These are phyloP conservation scores for Nerophis ophidion DNA, from an alignment of 2,113 vertebrate species.

Conservation along the genomic window DNA sequence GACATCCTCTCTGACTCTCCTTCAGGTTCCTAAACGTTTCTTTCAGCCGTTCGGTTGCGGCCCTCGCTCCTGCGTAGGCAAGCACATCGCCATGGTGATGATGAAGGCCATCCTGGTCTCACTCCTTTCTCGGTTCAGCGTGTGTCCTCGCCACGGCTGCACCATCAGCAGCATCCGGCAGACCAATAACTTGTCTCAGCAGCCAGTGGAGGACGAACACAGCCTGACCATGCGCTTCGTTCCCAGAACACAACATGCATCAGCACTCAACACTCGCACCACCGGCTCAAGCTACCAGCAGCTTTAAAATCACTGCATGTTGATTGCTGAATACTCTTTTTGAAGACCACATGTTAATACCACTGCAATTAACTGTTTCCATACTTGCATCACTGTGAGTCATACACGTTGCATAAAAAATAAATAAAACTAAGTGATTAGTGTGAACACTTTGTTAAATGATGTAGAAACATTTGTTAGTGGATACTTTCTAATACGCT, in stretches of 20 bases:
- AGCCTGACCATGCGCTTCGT: slow-evolving; percentile 81
- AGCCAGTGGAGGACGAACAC: slow-evolving; percentile 76
- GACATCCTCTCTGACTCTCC: slow-evolving; percentile 18
- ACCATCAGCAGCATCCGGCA: slow-evolving; percentile 79
- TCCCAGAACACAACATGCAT: slow-evolving; percentile 52
- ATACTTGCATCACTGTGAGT: no score
- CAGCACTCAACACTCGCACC: slow-evolving; percentile 1
- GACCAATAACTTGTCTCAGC: slow-evolving; percentile 82
- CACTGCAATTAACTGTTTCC: background rate
- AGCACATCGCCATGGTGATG: slow-evolving; percentile 95
- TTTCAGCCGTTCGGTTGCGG: slow-evolving; percentile 95
- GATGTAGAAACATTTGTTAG: no score
- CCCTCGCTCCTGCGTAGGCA: slow-evolving; percentile 88
- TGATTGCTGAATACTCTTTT: background rate
- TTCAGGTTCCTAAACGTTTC: slow-evolving; percentile 86
- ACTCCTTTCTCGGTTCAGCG: slow-evolving; percentile 77
- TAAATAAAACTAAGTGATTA: no score
- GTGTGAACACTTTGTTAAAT: no score
- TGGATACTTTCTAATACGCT: no score
- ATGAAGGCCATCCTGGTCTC: slow-evolving; percentile 90
- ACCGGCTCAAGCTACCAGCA: background rate
- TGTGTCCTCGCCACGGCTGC: slow-evolving; percentile 73
- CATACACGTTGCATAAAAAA: no score
- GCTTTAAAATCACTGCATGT: background rate
- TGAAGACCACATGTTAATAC: background rate